A percentile compares a stretch with the other conserved stretches of the same genome.
These are phyloP conservation scores for Drosophila navojoa DNA, from an alignment of 1,140 invertebrate genomes.

Conservation along the genomic window DNA sequence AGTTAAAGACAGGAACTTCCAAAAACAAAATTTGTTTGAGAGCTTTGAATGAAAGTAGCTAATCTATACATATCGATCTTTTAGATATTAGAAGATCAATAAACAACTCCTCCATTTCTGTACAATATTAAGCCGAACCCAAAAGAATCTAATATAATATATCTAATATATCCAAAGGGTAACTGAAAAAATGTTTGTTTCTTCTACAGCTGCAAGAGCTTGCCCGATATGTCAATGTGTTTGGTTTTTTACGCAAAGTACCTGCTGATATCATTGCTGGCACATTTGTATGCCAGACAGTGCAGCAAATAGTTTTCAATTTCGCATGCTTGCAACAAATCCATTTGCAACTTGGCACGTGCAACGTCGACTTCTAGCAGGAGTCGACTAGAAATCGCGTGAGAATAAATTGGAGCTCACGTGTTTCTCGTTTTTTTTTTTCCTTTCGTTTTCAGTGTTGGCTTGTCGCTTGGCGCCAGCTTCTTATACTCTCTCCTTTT, in stretches of 20 bases:
- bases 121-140: too few species aligned
- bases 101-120: too few species aligned
- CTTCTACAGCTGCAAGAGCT: too few species aligned
- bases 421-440: neutral
- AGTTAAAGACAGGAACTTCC: too few species aligned
- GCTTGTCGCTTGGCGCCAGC: conserved; percentile 13
- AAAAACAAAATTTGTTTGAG: too few species aligned
- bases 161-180: too few species aligned
- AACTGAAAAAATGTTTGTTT: too few species aligned
- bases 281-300: conserved; percentile 11
- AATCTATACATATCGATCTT: too few species aligned
- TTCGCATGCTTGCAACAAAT: conserved; percentile 38
- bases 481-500: neutral
- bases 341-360: conserved; percentile 66
- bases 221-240: neutral
- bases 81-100: too few species aligned
- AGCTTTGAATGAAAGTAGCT: too few species aligned
- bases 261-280: conserved; percentile 9
- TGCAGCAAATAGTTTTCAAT: conserved; percentile 38
- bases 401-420: conserved; percentile 16
- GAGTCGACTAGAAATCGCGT: conserved; percentile 16
- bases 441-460: neutral
- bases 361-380: conserved; percentile 22
- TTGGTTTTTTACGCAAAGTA: conserved; percentile 1
- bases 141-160: too few species aligned